Evolutionary conservation across 2,113 vertebrate genomes (phyloP).

Genomic region (Junco hyemalis): DNA sequence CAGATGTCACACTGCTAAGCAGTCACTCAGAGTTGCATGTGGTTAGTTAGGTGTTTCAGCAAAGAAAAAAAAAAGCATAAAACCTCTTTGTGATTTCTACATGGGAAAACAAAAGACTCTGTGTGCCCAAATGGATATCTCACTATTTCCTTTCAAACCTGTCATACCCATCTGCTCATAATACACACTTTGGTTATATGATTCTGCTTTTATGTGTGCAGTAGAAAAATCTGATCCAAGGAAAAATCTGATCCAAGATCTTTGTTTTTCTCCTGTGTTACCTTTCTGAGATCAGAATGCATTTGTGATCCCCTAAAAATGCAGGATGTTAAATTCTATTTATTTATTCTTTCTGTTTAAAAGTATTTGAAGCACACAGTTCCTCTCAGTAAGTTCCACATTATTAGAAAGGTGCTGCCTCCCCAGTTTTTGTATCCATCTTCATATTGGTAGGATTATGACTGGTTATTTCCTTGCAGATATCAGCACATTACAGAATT

Average conservation of each 20-base stretch:
- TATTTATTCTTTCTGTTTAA: not conserved
- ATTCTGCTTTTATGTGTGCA: not conserved
- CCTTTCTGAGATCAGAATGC: not conserved
- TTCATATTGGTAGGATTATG: not conserved
- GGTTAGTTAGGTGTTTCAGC: slow-evolving; percentile 8
- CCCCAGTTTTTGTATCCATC: not conserved
- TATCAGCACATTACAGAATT: not conserved
- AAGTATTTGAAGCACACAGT: not conserved
- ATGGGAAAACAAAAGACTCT: not conserved
- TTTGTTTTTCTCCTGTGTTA: not conserved
- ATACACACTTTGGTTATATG: not conserved
- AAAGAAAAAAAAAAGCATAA: not conserved
- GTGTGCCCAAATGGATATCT: not conserved
- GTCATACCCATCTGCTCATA: slow-evolving; percentile 17
- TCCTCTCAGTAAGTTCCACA: not conserved
- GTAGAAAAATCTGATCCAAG: not conserved
- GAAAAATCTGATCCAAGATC: not conserved
- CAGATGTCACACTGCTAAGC: not conserved
- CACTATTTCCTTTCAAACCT: not conserved
- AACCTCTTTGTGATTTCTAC: not conserved
- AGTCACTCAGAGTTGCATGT: not conserved
- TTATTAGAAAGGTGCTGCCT: not conserved
- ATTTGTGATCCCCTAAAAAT: not conserved
- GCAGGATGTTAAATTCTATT: accelerated
- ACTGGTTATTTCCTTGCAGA: not conserved